Evolutionary conservation across 2,113 vertebrate species (phyloP).

Genomic region (Sceloporus tristichus): DNA sequence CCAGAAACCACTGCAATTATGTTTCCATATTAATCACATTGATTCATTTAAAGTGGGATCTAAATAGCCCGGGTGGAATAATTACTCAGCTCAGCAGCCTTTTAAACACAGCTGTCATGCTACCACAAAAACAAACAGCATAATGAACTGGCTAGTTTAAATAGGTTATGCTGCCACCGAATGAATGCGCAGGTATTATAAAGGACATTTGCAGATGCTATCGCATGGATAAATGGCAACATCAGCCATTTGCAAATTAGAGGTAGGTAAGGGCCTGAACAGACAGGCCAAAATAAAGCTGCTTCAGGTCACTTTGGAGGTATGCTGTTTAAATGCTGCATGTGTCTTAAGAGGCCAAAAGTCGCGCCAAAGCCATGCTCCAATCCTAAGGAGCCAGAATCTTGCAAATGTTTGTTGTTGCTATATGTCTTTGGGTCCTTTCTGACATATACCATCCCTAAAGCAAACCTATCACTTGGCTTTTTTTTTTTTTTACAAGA

Average conservation of each 20-base stretch:
- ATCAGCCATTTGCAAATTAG: background rate
- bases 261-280: background rate
- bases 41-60: conserved; percentile 9
- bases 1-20: conserved; percentile 1
- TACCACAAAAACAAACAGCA: background rate
- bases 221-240: background rate
- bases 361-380: too few relatives aligned
- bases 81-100: conserved; percentile 23
- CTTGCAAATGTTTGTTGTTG: too few relatives aligned
- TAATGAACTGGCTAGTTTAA: accelerated
- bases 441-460: too few relatives aligned
- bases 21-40: accelerated
- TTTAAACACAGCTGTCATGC: background rate
- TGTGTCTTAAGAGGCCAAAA: too few relatives aligned
- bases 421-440: too few relatives aligned
- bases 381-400: too few relatives aligned
- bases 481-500: too few relatives aligned
- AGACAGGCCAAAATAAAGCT: too few relatives aligned
- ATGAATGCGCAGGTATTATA: background rate
- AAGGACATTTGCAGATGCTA: background rate
- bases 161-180: background rate
- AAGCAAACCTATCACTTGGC: too few relatives aligned
- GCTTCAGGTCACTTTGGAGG: too few relatives aligned
- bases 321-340: too few relatives aligned
- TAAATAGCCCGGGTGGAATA: conserved; percentile 20